Conservation (phyloP, 1,140 invertebrate genomes). For the Pinna nobilis region DNA sequence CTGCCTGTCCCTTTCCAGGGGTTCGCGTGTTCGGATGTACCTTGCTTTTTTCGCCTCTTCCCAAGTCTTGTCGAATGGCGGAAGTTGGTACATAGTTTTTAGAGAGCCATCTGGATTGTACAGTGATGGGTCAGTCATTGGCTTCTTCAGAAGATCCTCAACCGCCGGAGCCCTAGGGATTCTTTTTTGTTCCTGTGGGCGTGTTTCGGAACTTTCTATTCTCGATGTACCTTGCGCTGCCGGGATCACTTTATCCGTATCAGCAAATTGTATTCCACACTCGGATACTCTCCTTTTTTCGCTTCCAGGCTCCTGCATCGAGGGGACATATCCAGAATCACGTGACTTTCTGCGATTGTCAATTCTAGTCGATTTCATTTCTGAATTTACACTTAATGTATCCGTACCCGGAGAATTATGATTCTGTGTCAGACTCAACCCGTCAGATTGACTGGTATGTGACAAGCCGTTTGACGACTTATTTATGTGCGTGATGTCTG, state of each 20-base stretch:
- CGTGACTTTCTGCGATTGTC: too few species aligned
- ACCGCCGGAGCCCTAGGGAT: neutral
- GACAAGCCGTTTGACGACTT: too few species aligned
- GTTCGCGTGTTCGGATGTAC: constrained; percentile 36
- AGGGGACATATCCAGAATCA: too few species aligned
- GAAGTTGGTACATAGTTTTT: constrained; percentile 11
- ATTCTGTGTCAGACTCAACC: neutral
- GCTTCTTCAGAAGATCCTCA: neutral
- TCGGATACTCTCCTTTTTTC: neutral
- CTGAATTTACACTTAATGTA: neutral
- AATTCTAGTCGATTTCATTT: neutral
- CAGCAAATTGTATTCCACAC: neutral
- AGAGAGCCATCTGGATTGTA: constrained; percentile 33
- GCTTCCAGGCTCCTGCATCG: neutral
- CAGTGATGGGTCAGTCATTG: constrained; percentile 13
- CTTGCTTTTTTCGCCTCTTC: constrained; percentile 39
- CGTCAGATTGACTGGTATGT: constrained; percentile 1
- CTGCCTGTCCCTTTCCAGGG: constrained; percentile 35
- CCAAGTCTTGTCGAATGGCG: constrained; percentile 22
- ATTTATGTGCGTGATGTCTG: constrained; percentile 6
- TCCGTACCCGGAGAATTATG: neutral
- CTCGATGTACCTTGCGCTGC: neutral
- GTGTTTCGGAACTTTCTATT: neutral
- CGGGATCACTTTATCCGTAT: neutral
- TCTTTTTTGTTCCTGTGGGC: too few species aligned